Percentiles rank a stretch among this genome's conserved stretches.
phyloP scores from a whole-genome alignment of 53 echinoderm and acorn worm genomes.

The Hippasteria phrygiana region DNA sequence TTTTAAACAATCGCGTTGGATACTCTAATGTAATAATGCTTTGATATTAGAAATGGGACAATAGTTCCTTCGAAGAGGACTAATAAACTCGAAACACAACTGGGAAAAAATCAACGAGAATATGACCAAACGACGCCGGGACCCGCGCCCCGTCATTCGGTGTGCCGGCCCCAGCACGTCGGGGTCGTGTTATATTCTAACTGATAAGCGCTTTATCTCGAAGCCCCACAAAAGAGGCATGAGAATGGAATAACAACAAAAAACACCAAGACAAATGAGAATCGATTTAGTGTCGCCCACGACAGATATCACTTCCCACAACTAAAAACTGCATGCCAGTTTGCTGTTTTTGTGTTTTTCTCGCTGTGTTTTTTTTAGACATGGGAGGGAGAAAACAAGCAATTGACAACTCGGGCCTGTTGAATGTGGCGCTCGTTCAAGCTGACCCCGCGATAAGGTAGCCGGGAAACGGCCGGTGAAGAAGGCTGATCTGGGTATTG shows the following conservation, averaged over 20 bases:
- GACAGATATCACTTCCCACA: neutral
- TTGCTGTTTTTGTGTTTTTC: neutral
- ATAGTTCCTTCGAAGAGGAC: too few relatives aligned
- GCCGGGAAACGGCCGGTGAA: slow-evolving; percentile 8
- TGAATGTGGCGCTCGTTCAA: slow-evolving; percentile 51
- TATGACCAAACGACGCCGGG: too few relatives aligned
- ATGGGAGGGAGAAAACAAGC: slow-evolving; percentile 30
- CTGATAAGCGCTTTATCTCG: slow-evolving; percentile 43
- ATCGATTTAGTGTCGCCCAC: slow-evolving; percentile 40
- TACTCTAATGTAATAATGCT: too few relatives aligned
- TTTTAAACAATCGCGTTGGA: too few relatives aligned
- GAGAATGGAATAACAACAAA: neutral
- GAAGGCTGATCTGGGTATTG: neutral
- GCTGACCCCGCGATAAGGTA: slow-evolving; percentile 39
- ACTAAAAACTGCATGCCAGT: neutral
- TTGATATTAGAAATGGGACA: too few relatives aligned
- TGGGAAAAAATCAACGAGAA: too few relatives aligned
- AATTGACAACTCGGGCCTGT: slow-evolving; percentile 54
- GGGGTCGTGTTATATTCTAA: slow-evolving; percentile 53
- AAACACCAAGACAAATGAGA: neutral
- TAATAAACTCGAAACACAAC: too few relatives aligned
- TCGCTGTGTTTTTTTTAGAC: neutral
- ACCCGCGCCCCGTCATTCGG: neutral
- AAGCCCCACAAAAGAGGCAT: neutral
- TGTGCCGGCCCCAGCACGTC: slow-evolving; percentile 27